Conservation (phyloP, 2,797 vertebrate genomes). For the Gymnothorax javanicus region DNA sequence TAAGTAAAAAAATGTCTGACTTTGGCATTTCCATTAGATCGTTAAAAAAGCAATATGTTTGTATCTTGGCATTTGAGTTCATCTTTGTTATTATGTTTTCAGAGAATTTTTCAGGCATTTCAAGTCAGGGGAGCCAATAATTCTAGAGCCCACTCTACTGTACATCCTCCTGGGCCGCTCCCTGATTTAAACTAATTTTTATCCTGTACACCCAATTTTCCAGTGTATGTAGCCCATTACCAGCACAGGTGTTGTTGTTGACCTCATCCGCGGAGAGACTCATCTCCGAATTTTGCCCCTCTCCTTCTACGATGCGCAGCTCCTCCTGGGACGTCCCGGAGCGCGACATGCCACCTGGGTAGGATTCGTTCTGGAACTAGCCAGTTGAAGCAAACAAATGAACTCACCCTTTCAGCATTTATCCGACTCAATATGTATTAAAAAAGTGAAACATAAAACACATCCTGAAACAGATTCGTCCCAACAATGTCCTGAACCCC, state of each 20-base stretch:
- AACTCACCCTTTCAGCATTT: background rate
- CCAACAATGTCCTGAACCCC: conserved; percentile 2
- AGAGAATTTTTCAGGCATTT: too few species aligned
- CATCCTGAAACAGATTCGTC: background rate
- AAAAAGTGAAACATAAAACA: background rate
- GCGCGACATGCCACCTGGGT: conserved; percentile 78
- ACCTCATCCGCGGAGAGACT: conserved; percentile 91
- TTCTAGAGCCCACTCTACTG: too few species aligned
- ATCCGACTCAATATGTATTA: background rate
- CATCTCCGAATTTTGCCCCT: conserved; percentile 82
- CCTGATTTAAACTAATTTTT: background rate
- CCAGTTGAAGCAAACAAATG: conserved; percentile 4
- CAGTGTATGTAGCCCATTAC: conserved; percentile 58
- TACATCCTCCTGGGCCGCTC: background rate
- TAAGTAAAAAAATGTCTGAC: too few species aligned
- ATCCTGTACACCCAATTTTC: background rate
- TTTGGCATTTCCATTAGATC: too few species aligned
- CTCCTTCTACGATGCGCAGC: conserved; percentile 92
- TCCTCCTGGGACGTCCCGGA: conserved; percentile 94
- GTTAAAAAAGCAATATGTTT: too few species aligned
- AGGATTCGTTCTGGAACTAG: conserved; percentile 92
- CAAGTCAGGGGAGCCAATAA: too few species aligned
- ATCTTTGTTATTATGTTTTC: too few species aligned
- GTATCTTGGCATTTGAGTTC: too few species aligned
- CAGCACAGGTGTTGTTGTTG: conserved; percentile 95